Evolutionary conservation across 2,113 vertebrate species (phyloP), one percentile per base, ranked within the genome.

Genomic region (Spea bombifrons): DNA sequence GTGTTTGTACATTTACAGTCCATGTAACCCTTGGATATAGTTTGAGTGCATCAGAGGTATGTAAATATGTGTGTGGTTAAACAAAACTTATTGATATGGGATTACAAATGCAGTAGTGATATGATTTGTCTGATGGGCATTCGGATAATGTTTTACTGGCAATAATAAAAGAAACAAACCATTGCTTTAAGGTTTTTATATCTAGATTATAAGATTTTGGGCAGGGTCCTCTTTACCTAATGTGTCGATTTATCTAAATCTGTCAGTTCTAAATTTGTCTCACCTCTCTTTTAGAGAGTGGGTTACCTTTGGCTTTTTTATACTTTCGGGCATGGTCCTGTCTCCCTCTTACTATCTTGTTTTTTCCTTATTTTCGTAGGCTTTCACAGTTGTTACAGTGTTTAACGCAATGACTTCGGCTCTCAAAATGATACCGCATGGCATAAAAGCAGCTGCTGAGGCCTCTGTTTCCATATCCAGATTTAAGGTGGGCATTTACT

Each of bases 361-460:
- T 67, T 8, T 80, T 7, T 66, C 12, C 49, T 48, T 30, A 30
- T 30, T 4, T n/a, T 55, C 63, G 3, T 82, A 93, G 93, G 92
- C 92, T 50, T 94, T 94, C 79, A 94, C 93, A 3, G 86, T 93
- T 45, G 89, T 94, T 45, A 88, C 91, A 15, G 90, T 94, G 78
- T 94, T 93, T 86, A 94, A 93, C 84, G 92, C 92, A 81, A 94
- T 94, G 93, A 92, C 92, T 9, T 93, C 92, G 81, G 88, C 92
- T 71, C 84, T 94, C 57, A 94, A 93, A 83, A 87, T 94, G 83
- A 94, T 90, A 30, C 92, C 92, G 0, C n/a, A 91, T 75, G 89
- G 91, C 5, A 88, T 94, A 44, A 89, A 90, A 67, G 71, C 91
- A 6, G 81, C 93, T 75, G 92, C 93, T 0, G 93, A 94, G 82